Conservation (phyloP, 2,888 invertebrate genomes). For the Hecatera dysodea region DNA sequence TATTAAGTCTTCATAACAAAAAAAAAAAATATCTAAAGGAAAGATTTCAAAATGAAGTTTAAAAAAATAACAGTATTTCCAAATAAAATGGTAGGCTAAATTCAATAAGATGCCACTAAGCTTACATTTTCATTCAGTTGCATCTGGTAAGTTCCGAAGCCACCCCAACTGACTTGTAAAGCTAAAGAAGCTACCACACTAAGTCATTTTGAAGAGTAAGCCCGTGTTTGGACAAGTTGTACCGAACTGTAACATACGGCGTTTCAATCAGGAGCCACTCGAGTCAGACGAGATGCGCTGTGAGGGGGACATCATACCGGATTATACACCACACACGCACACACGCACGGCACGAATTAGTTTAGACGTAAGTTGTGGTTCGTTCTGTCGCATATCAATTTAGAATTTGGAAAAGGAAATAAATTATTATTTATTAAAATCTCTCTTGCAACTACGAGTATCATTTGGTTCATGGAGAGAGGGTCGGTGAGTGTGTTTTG, state of each 20-base stretch:
- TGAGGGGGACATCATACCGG: constrained; percentile 57
- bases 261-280: constrained; percentile 75
- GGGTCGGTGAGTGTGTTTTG: no score
- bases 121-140: no score
- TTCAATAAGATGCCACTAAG: no score
- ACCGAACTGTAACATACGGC: constrained; percentile 76
- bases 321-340: constrained; percentile 50
- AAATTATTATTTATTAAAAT: no score
- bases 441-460: no score
- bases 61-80: no score
- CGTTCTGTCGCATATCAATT: constrained; percentile 4
- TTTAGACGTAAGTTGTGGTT: not conserved
- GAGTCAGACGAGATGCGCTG: constrained; percentile 26
- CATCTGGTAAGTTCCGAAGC: no score
- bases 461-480: no score
- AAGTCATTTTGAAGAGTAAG: not conserved
- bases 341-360: not conserved
- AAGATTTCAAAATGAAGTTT: no score
- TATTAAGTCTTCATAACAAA: no score
- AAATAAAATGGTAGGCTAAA: not conserved
- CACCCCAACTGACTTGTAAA: not conserved
- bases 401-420: not conserved
- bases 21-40: no score
- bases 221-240: constrained; percentile 24
- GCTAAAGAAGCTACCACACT: not conserved